Conservation (phyloP, 1,140 invertebrate genomes). For the Eciton burchellii region DNA sequence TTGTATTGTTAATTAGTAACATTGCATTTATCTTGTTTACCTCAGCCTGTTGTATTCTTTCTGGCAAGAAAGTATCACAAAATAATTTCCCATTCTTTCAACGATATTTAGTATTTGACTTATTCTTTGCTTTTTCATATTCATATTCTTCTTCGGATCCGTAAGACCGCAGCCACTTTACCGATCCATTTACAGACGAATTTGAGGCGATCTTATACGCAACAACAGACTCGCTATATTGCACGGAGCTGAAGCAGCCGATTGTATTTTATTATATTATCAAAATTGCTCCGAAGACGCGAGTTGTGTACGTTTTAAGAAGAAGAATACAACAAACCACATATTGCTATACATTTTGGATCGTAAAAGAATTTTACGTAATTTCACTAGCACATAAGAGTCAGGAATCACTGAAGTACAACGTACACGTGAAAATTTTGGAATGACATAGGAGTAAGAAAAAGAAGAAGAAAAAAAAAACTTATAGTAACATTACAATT, state of each 20-base stretch:
- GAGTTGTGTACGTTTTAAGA: constrained; percentile 76
- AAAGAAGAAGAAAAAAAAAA: no score
- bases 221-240: constrained; percentile 77
- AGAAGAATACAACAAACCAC: constrained; percentile 84
- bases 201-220: constrained; percentile 68
- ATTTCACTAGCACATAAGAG: constrained; percentile 67
- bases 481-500: constrained; percentile 74
- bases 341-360: constrained; percentile 76
- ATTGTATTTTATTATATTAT: constrained; percentile 72
- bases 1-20: constrained; percentile 83
- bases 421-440: constrained; percentile 69
- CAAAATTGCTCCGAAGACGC: constrained; percentile 74
- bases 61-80: constrained; percentile 86
- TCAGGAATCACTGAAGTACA: constrained; percentile 75
- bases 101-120: constrained; percentile 83
- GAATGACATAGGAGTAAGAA: no score
- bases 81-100: constrained; percentile 85
- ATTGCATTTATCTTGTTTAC: constrained; percentile 83
- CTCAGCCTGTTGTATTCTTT: constrained; percentile 85
- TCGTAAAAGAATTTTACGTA: constrained; percentile 78
- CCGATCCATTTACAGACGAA: constrained; percentile 64
- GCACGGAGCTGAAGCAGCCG: constrained; percentile 74
- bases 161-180: constrained; percentile 26
- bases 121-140: constrained; percentile 75
- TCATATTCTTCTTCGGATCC: constrained; percentile 65